Base-by-base conservation (phyloP, 2,113 vertebrate species). In the Microcebus murinus region DNA sequence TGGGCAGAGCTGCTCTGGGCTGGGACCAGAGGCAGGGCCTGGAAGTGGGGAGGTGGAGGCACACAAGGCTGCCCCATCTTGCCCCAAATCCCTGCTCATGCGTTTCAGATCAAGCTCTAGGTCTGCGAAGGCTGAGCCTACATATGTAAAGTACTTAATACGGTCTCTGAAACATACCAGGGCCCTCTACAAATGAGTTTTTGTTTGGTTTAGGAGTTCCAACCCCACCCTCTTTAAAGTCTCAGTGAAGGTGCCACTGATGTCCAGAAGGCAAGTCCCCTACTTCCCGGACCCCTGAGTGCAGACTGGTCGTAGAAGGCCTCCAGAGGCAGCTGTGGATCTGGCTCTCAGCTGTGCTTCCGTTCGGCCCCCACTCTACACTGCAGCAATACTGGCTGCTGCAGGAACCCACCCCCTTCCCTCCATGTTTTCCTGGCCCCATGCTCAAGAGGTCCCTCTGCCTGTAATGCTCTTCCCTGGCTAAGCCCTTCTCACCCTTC, bases 361-460 rank as follows among this genome's bases (percentile, higher is more conserved):
- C 81, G 29, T 8, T 50, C 3, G 31, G 45, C 2, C 1, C 52
- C 21, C 10, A 6, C 2, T 13, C 36, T 34, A 4, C 17, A 20
- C 11, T 15, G 17, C 3, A 36, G 55, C 2, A 34, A 18, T 0
- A 7, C 1, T 0, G 7, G 17, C 12, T 2, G 29, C 14, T 39
- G n/a, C 15, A 12, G 74, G 4, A 20, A 74, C 2, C 36, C 18
- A 9, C 31, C 34, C n/a, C n/a, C 18, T 1, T 25, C 31, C 59
- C 42, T 25, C 20, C 7, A 29, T 10, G 42, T 31, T 21, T 52
- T 76, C 27, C 81, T 11, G 11, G 48, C 83, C 21, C n/a, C 1
- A n/a, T 9, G 34, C 67, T 61, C 20, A 1, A 15, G 59, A 11
- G 25, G 18, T 23, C 67, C 79, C 50, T 48, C 23, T 50, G 57